These are phyloP conservation scores for Podocnemis expansa DNA, from an alignment of 2,113 vertebrate genomes.

Conservation along the genomic window DNA sequence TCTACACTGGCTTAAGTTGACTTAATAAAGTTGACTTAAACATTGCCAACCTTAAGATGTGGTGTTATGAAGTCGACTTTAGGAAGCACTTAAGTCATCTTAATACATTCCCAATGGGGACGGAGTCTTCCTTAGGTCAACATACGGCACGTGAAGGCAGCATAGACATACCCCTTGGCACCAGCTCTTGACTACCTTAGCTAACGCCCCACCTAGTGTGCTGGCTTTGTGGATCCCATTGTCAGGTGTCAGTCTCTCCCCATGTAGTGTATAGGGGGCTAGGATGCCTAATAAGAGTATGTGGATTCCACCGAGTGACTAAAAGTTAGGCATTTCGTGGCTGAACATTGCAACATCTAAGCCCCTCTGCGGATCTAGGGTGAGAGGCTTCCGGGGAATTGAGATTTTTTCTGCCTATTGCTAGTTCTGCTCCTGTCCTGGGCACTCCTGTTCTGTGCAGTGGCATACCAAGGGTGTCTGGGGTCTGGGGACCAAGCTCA, in stretches of 20 bases:
- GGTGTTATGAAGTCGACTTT: no score
- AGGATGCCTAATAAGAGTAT: not conserved
- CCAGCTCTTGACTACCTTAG: not conserved
- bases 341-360: not conserved
- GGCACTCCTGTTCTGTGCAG: not conserved
- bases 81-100: no score
- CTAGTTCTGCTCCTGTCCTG: not conserved
- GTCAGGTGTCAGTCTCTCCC: not conserved
- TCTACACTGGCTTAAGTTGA: no score
- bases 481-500: no score
- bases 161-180: no score
- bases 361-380: not conserved
- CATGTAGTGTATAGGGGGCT: not conserved
- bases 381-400: not conserved
- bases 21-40: no score
- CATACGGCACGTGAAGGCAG: no score
- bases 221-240: not conserved
- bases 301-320: not conserved
- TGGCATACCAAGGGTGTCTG: no score
- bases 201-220: not conserved
- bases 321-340: not conserved
- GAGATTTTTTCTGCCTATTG: not conserved
- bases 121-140: no score
- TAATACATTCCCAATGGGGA: no score
- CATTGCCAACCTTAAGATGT: no score